Evolutionary conservation across 2,888 invertebrate species (phyloP).

Genomic region (Eristalis tenax): DNA sequence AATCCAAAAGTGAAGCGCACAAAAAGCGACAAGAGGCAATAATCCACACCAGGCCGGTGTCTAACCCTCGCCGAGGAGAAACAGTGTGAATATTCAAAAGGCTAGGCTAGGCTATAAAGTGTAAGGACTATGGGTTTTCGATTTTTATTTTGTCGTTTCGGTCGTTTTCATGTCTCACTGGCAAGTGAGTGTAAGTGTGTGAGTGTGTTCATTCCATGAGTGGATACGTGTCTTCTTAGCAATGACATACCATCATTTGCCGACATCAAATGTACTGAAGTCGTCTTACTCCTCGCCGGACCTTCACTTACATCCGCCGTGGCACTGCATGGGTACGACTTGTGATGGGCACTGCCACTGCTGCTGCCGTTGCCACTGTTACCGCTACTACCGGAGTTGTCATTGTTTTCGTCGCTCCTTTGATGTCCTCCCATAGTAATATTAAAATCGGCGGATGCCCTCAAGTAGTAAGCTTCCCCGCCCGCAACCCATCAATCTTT

Average conservation of each 20-base stretch:
- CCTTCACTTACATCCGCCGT: slow-evolving; percentile 42
- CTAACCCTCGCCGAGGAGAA: slow-evolving; percentile 25
- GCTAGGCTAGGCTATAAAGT: neutral
- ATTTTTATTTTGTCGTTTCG: slow-evolving; percentile 10
- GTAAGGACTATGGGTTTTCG: slow-evolving; percentile 26
- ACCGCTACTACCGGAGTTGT: slow-evolving; percentile 50
- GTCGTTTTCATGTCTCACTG: slow-evolving; percentile 12
- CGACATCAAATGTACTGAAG: slow-evolving; percentile 36
- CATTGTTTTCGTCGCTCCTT: slow-evolving; percentile 57
- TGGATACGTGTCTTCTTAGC: slow-evolving; percentile 48
- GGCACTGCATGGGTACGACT: neutral
- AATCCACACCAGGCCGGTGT: slow-evolving; percentile 34
- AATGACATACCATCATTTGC: slow-evolving; percentile 57
- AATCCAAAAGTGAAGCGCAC: slow-evolving; percentile 35
- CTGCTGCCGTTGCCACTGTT: slow-evolving; percentile 36
- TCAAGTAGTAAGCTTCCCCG: slow-evolving; percentile 44
- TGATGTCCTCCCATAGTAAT: slow-evolving; percentile 55
- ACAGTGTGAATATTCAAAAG: slow-evolving; percentile 46
- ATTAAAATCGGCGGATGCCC: slow-evolving; percentile 64
- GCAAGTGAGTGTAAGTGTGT: neutral
- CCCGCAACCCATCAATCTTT: slow-evolving; percentile 56
- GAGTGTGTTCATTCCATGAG: neutral
- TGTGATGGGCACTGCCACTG: slow-evolving; percentile 15
- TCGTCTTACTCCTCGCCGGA: slow-evolving; percentile 39
- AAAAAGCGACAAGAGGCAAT: slow-evolving; percentile 29